A percentile compares a stretch with the other conserved stretches of the same genome.
Evolutionary conservation across 2,888 invertebrate genomes (phyloP).

Genomic region (Biston betularia): DNA sequence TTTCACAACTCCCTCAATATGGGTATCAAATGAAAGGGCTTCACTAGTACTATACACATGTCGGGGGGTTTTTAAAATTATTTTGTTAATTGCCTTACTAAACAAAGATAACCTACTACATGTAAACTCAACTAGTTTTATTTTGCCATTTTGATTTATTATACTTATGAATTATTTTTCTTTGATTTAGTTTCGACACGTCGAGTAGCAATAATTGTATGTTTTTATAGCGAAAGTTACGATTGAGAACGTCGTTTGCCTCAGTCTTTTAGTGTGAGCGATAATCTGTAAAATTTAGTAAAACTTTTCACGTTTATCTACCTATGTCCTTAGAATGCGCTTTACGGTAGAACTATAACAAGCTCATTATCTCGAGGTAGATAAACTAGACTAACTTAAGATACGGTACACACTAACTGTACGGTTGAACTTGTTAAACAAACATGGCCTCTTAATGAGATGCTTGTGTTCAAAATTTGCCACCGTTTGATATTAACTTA

Average conservation of each 20-base stretch:
- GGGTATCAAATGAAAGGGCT: too few species aligned
- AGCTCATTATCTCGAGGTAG: conserved; percentile 22
- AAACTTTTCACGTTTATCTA: conserved; percentile 10
- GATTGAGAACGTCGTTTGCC: background rate
- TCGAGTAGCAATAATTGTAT: background rate
- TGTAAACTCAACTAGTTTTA: too few species aligned
- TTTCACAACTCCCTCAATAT: too few species aligned
- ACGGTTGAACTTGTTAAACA: conserved; percentile 23
- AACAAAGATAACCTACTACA: too few species aligned
- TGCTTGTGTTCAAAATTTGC: conserved; percentile 11
- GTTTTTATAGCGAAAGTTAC: background rate
- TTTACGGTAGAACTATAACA: conserved; percentile 18
- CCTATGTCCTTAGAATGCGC: conserved; percentile 5
- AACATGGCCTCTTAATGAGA: conserved; percentile 24
- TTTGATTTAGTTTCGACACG: too few species aligned
- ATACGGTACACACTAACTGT: conserved; percentile 4
- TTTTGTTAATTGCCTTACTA: too few species aligned
- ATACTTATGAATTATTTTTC: too few species aligned
- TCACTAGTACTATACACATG: too few species aligned
- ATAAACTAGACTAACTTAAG: conserved; percentile 10
- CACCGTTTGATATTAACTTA: background rate
- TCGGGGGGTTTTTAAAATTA: too few species aligned
- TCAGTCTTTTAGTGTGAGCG: background rate
- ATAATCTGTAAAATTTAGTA: background rate
- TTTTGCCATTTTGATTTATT: too few species aligned